Conservation (phyloP, 2,797 vertebrate genomes). For the Loriculus beryllinus region DNA sequence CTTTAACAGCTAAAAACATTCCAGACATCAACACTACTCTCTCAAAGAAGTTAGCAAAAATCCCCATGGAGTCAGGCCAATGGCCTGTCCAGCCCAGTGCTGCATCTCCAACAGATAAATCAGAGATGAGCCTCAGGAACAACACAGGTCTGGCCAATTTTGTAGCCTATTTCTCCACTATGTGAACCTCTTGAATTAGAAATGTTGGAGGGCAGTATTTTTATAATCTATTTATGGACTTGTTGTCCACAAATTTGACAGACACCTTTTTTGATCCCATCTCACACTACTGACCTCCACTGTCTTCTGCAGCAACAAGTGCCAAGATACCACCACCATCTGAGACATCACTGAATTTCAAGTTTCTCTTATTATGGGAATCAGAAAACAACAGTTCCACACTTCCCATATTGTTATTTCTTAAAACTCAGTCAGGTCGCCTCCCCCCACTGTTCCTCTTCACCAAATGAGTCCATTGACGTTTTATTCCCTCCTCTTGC, state of each 20-base stretch:
- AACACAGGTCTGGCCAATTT: background rate
- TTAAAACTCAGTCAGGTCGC: background rate
- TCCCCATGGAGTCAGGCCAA: background rate
- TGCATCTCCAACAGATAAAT: background rate
- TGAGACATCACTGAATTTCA: accelerated
- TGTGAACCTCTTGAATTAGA: background rate
- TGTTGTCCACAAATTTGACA: background rate
- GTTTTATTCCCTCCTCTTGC: background rate
- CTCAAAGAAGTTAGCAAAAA: background rate
- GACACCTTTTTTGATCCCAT: background rate
- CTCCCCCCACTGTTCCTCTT: background rate
- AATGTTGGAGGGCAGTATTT: background rate
- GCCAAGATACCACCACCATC: background rate
- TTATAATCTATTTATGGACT: background rate
- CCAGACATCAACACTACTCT: background rate
- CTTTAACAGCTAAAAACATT: background rate
- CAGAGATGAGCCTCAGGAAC: background rate
- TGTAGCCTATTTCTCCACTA: background rate
- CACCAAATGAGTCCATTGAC: background rate
- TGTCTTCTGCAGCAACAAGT: background rate
- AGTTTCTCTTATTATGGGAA: background rate
- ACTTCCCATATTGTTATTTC: background rate
- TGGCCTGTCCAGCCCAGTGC: no score
- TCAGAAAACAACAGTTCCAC: background rate
- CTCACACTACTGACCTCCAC: background rate